Evolutionary conservation across 2,113 vertebrate genomes (phyloP).

Genomic region (Trochalopteron elliotii): DNA sequence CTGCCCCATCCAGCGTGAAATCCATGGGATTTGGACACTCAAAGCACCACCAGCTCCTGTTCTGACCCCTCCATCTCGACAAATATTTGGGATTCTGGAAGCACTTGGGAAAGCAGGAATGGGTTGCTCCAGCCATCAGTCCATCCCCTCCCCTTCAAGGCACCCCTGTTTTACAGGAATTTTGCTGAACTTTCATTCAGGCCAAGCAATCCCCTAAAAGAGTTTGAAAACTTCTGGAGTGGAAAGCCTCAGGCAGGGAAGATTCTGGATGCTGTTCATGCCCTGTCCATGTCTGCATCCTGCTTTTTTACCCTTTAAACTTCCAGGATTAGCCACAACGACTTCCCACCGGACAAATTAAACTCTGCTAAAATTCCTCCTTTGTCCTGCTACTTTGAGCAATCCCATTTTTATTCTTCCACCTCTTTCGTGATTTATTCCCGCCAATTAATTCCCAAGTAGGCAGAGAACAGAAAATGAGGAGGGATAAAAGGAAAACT

Average conservation of each 20-base stretch:
- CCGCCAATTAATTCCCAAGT: neutral
- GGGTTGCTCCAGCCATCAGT: neutral
- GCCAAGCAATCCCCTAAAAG: neutral
- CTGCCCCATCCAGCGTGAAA: neutral
- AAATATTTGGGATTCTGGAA: neutral
- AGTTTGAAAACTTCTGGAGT: neutral
- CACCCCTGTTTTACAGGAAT: neutral
- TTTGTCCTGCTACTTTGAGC: neutral
- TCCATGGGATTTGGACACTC: neutral
- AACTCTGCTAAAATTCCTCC: neutral
- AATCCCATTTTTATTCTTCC: neutral
- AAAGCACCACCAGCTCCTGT: neutral
- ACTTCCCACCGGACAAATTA: neutral
- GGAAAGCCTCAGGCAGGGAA: neutral
- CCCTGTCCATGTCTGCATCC: neutral
- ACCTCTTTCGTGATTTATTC: neutral
- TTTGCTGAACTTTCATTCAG: neutral
- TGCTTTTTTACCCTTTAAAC: neutral
- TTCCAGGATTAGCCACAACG: neutral
- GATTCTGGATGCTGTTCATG: neutral
- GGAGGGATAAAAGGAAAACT: neutral
- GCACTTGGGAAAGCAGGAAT: neutral
- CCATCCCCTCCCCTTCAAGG: neutral
- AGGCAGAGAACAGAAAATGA: neutral
- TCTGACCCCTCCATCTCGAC: fast-evolving